phyloP scores from a whole-genome alignment of 2,113 vertebrate genomes.

The Uropsilus gracilis region DNA sequence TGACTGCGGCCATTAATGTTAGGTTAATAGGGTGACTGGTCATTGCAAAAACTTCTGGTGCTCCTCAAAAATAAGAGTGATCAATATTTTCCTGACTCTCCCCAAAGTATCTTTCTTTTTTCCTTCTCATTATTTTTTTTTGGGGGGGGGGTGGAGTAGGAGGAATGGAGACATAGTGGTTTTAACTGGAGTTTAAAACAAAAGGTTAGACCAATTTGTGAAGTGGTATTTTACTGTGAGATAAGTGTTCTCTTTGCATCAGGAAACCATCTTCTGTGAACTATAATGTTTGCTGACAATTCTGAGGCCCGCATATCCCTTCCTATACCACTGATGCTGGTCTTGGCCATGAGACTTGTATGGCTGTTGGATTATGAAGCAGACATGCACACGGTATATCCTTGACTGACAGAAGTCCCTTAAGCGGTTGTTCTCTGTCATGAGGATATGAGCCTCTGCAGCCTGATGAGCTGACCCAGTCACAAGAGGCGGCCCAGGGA shows the following conservation, averaged over 20 bases:
- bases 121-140: background rate
- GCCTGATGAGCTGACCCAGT: background rate
- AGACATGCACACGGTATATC: background rate
- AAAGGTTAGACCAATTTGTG: background rate
- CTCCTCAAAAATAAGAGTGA: background rate
- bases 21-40: background rate
- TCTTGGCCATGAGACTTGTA: background rate
- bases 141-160: too few relatives aligned
- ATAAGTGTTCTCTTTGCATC: background rate
- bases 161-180: too few relatives aligned
- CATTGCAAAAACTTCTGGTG: background rate
- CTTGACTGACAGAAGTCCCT: background rate
- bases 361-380: background rate
- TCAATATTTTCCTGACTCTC: background rate
- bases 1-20: background rate
- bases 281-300: background rate
- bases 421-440: background rate
- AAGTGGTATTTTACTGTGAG: background rate
- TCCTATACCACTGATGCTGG: background rate
- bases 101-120: background rate
- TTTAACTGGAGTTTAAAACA: background rate
- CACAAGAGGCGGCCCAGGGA: background rate
- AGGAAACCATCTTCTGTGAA: background rate
- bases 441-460: background rate
- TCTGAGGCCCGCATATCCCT: rapidly evolving